Evolutionary conservation across 2,113 vertebrate species (phyloP), one percentile per base, ranked within the genome.

Genomic region (Apodemus speciosus): DNA sequence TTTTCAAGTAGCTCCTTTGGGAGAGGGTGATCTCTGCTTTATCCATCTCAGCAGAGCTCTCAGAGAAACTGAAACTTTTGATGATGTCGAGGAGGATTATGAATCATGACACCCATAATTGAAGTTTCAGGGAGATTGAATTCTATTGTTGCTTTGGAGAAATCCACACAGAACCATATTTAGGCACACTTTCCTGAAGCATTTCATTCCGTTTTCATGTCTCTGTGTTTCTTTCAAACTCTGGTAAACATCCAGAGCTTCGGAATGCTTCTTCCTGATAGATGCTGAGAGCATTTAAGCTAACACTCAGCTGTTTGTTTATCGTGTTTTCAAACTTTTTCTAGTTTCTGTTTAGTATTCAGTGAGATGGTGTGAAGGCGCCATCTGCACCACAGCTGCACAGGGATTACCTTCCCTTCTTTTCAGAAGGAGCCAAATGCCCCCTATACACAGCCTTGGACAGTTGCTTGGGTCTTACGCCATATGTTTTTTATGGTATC

Each of bases 331-430:
- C 96, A 95, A 92, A 97, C 73, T 95, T 91, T 95, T 93, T 88
- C 88, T 73, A 96, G 51, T 93, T 96, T 94, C 95, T 97, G 92
- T 95, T 96, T 96, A 95, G 94, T 92, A 96, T 96, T 87, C 97
- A 96, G 64, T 90, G 89, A 95, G 96, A 93, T 53, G 93, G 58
- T 87, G 58, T 94, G 94, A 96, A 93, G 95, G 94, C 92, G 94
- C 18, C 94, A 96, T 97, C 97, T 98, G 96, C 93, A 96, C 77
- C 93, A 56, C 96, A 97, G 94, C 97, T 98, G 93, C 96, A 97
- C 23, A 94, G 71, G 94, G 77, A 95, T 89, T 89, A 96, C 93
- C 93, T 98, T 97, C 69, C 2, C 1, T 8, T 95, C 89, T 96
- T 32, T 96, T 68, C 62, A 91, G 4, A 46, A 86, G 53, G 75